Conservation (phyloP, 2,797 vertebrate genomes). For the Gymnoscopelus microlampas region DNA sequence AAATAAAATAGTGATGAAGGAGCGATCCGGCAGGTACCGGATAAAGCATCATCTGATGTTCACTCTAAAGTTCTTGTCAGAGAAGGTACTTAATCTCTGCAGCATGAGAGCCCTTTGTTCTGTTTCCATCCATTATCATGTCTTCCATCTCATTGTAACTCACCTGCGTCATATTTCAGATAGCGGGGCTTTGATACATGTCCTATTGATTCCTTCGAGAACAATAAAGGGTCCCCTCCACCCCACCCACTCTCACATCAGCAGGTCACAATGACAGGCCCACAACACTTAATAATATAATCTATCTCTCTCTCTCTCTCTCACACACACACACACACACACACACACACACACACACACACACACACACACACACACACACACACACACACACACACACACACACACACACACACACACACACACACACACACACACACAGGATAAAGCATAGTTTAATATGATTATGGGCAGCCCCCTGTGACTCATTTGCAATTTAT, state of each 20-base stretch:
- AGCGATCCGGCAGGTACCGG: constrained; percentile 11
- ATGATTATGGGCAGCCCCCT: constrained; percentile 43
- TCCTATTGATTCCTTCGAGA: constrained; percentile 56
- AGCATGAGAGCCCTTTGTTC: constrained; percentile 48
- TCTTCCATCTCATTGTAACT: constrained; percentile 58
- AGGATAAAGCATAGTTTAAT: constrained; percentile 39
- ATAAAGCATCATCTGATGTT: constrained; percentile 59
- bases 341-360: constrained; percentile 9
- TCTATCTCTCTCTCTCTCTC: too few relatives aligned
- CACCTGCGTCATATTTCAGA: constrained; percentile 65
- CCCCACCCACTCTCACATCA: constrained; percentile 52
- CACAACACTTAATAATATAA: constrained; percentile 28
- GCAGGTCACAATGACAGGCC: constrained; percentile 27
- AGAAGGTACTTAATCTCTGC: constrained; percentile 33
- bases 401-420: neutral
- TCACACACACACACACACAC: constrained; percentile 7
- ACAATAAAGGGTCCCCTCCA: constrained; percentile 46
- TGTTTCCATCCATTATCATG: constrained; percentile 54
- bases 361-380: too few relatives aligned
- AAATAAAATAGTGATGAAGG: too few relatives aligned
- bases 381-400: too few relatives aligned
- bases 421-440: too few relatives aligned
- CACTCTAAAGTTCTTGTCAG: constrained; percentile 37
- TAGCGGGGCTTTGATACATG: constrained; percentile 57
- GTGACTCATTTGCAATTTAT: constrained; percentile 51